phyloP scores from a whole-genome alignment of 2,113 vertebrate genomes.

The Heteronetta atricapilla region DNA sequence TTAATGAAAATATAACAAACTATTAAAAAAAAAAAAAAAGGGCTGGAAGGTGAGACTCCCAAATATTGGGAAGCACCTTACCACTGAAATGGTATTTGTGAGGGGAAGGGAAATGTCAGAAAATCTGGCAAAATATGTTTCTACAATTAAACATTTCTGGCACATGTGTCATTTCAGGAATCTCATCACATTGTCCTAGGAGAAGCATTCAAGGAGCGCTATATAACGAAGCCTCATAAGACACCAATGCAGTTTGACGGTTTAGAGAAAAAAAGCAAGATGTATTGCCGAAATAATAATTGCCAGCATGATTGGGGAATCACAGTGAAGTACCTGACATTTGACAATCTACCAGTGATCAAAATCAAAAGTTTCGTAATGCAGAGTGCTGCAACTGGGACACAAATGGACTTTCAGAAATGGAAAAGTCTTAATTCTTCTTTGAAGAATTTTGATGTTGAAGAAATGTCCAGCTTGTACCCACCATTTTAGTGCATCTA shows the following conservation, averaged over 20 bases:
- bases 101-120: background rate
- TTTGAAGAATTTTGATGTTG: constrained; percentile 69
- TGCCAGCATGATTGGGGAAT: constrained; percentile 82
- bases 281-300: constrained; percentile 62
- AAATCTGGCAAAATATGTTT: background rate
- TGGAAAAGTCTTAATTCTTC: constrained; percentile 74
- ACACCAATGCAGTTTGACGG: background rate
- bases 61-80: background rate
- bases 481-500: background rate
- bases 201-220: constrained; percentile 54
- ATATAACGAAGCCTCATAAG: constrained; percentile 42
- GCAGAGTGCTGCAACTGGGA: constrained; percentile 54
- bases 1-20: background rate
- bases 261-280: constrained; percentile 75
- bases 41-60: background rate
- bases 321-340: constrained; percentile 68
- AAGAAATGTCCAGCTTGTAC: constrained; percentile 49
- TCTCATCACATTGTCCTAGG: constrained; percentile 72
- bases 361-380: constrained; percentile 83
- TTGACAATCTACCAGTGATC: constrained; percentile 77
- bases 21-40: background rate
- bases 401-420: constrained; percentile 57
- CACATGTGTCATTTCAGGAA: constrained; percentile 21
- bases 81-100: background rate
- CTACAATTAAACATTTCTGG: background rate